A percentile compares a stretch with the other conserved stretches of the same genome.
These are phyloP conservation scores for Microhierax caerulescens DNA, from an alignment of 2,797 vertebrate genomes.

Conservation along the genomic window DNA sequence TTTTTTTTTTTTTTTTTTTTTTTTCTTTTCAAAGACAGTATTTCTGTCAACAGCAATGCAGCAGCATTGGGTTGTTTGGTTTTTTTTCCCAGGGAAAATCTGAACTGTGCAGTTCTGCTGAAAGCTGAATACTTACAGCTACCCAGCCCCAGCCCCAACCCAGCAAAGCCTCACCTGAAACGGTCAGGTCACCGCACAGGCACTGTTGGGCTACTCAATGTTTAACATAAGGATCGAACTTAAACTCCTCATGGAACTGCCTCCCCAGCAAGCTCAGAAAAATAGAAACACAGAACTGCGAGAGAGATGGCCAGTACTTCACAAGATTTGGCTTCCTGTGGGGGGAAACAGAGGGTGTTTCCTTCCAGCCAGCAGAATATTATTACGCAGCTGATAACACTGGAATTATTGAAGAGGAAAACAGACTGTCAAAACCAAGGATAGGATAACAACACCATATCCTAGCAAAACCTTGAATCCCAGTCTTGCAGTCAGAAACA, in stretches of 20 bases:
- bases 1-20: not conserved
- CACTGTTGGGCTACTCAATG: not conserved
- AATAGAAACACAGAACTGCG: not conserved
- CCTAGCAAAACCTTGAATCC: not conserved
- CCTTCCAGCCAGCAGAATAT: not conserved
- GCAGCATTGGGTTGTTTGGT: not conserved
- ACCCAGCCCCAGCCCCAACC: not conserved
- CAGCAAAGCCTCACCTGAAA: not conserved
- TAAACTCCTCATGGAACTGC: not conserved
- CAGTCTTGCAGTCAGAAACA: not conserved
- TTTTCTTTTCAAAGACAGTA: not conserved
- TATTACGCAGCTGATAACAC: not conserved
- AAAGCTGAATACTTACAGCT: not conserved
- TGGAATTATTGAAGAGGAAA: not conserved
- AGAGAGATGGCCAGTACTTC: not conserved
- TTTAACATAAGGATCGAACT: not conserved
- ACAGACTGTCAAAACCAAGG: not conserved
- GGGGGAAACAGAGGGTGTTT: not conserved
- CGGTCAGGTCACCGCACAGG: not conserved
- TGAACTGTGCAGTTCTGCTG: not conserved
- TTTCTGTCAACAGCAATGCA: constrained; percentile 21
- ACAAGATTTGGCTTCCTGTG: not conserved
- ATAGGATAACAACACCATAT: not conserved
- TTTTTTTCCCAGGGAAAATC: not conserved
- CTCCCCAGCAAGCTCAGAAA: not conserved